phyloP scores from a whole-genome alignment of 2,797 vertebrate species.

The Lepus townsendii region DNA sequence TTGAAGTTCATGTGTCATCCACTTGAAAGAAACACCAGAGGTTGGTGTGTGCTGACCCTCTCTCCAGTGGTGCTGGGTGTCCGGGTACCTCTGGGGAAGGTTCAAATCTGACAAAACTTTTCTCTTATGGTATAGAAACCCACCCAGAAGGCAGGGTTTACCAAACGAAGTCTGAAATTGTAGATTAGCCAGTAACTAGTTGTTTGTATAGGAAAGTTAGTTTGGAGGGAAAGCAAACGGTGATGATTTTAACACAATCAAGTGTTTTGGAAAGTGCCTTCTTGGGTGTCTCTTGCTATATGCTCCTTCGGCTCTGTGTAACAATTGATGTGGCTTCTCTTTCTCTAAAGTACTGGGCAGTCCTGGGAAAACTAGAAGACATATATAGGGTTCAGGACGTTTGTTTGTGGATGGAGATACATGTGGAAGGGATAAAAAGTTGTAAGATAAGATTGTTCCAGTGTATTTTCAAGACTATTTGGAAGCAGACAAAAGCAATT shows the following conservation, averaged over 20 bases:
- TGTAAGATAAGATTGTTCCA: slow-evolving; percentile 16
- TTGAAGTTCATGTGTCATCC: slow-evolving; percentile 82
- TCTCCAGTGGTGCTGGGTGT: slow-evolving; percentile 71
- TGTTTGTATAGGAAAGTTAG: slow-evolving; percentile 80
- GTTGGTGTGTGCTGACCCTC: not conserved
- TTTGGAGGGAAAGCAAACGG: slow-evolving; percentile 79
- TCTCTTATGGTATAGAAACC: slow-evolving; percentile 74
- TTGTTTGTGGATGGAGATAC: slow-evolving; percentile 27
- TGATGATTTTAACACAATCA: slow-evolving; percentile 74
- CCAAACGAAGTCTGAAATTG: slow-evolving; percentile 73
- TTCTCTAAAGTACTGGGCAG: slow-evolving; percentile 15
- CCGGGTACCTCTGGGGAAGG: slow-evolving; percentile 76
- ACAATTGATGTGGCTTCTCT: not conserved
- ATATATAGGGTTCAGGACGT: slow-evolving; percentile 11
- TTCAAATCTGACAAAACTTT: slow-evolving; percentile 75
- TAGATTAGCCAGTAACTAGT: slow-evolving; percentile 69
- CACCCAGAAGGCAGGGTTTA: slow-evolving; percentile 48
- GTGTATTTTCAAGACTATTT: not conserved
- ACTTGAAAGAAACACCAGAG: slow-evolving; percentile 69
- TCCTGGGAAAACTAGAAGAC: slow-evolving; percentile 15
- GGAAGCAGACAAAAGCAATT: not conserved
- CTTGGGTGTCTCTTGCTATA: slow-evolving; percentile 17
- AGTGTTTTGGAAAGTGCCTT: slow-evolving; percentile 64
- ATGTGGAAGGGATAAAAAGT: not conserved
- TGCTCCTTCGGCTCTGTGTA: slow-evolving; percentile 6